phyloP scores from a whole-genome alignment of 1,140 invertebrate genomes.

The Argopecten irradians region DNA sequence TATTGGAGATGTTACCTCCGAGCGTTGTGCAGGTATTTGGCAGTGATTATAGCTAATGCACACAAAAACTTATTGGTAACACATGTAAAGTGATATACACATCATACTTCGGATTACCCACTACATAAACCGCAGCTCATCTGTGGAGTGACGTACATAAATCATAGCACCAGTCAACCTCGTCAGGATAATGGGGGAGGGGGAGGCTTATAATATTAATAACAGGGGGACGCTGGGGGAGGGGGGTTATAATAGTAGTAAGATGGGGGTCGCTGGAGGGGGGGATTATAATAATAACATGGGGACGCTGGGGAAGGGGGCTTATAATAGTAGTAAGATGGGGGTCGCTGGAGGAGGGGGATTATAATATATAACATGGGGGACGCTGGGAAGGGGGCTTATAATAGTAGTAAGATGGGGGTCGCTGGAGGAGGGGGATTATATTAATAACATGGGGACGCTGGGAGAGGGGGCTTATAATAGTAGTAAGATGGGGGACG shows the following conservation, averaged over 20 bases:
- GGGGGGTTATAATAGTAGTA: neutral
- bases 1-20: neutral
- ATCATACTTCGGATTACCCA: neutral
- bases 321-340: too few relatives aligned
- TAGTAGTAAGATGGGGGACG: too few relatives aligned
- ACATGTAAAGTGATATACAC: neutral
- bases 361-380: too few relatives aligned
- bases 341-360: neutral
- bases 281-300: too few relatives aligned
- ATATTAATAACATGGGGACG: too few relatives aligned
- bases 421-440: too few relatives aligned
- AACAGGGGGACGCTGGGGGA: neutral
- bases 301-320: too few relatives aligned
- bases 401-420: neutral
- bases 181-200: too few relatives aligned
- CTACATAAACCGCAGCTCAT: neutral
- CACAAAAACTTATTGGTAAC: neutral
- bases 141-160: neutral
- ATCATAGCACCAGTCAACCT: neutral
- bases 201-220: neutral
- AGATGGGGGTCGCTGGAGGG: too few relatives aligned
- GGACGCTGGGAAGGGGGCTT: neutral
- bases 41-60: neutral
- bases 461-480: too few relatives aligned
- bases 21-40: neutral